These are phyloP conservation scores for Mythimna lalbum DNA, from an alignment of 2,888 invertebrate species.

Conservation along the genomic window DNA sequence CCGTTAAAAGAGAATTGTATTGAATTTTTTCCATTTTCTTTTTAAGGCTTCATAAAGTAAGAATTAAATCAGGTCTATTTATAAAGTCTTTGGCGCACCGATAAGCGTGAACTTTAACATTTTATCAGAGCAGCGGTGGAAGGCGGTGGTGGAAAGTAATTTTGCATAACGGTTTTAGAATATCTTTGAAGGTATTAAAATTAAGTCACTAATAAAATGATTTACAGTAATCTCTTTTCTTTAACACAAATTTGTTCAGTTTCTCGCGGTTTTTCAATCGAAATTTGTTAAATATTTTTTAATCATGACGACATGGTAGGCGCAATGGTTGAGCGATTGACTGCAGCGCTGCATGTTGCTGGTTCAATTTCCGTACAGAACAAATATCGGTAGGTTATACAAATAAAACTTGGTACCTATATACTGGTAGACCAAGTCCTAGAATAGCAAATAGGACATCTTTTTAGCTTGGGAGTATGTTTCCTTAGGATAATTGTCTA, in stretches of 20 bases:
- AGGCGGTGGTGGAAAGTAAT: slow-evolving; percentile 18
- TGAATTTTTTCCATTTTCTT: not conserved
- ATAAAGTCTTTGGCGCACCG: slow-evolving; percentile 16
- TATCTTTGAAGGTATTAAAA: slow-evolving; percentile 11
- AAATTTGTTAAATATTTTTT: not conserved
- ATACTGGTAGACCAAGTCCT: no score
- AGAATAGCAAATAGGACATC: no score
- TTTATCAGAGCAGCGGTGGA: slow-evolving; percentile 14
- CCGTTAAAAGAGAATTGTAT: not conserved
- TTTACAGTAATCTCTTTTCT: slow-evolving; percentile 2
- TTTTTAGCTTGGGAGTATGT: no score
- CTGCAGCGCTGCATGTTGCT: no score
- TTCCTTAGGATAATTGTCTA: no score
- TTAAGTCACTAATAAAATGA: slow-evolving; percentile 2
- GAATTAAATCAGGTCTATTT: slow-evolving; percentile 20
- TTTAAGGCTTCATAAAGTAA: not conserved
- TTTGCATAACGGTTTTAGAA: slow-evolving; percentile 25
- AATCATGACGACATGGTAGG: no score
- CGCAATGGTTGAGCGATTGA: no score
- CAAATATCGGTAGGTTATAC: no score
- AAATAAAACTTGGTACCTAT: no score
- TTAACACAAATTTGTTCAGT: not conserved
- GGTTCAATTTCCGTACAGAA: no score
- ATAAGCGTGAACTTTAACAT: slow-evolving; percentile 46
- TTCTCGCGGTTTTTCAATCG: not conserved